Conservation (phyloP, 2,113 vertebrate species). For the Natator depressus region DNA sequence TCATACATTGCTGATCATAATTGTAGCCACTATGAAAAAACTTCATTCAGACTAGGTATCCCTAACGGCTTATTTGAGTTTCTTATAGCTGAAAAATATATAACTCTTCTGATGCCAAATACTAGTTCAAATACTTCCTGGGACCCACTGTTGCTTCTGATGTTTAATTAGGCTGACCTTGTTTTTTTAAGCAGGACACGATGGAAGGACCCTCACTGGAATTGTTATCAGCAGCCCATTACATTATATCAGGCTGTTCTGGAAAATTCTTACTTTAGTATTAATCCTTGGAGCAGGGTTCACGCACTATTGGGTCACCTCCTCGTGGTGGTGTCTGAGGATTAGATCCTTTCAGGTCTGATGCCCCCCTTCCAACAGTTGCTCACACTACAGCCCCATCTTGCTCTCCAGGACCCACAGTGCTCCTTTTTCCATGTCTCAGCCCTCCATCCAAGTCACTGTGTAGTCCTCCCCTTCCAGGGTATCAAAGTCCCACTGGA, state of each 20-base stretch:
- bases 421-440: neutral
- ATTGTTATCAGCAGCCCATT: neutral
- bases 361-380: neutral
- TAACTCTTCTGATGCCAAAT: neutral
- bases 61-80: neutral
- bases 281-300: neutral
- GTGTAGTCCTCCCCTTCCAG: neutral
- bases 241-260: neutral
- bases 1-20: neutral
- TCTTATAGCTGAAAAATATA: neutral
- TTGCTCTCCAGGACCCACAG: neutral
- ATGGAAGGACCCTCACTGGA: neutral
- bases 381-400: neutral
- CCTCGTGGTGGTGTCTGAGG: no score
- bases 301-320: neutral
- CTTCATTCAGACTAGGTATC: neutral
- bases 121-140: neutral
- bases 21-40: neutral
- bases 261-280: neutral
- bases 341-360: neutral
- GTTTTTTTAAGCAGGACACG: neutral
- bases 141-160: neutral
- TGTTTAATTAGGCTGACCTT: neutral
- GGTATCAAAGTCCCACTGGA: neutral
- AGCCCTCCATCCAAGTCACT: neutral